These are phyloP conservation scores for Drosophila kokeensis DNA, from an alignment of 2,888 invertebrate species.

Conservation along the genomic window DNA sequence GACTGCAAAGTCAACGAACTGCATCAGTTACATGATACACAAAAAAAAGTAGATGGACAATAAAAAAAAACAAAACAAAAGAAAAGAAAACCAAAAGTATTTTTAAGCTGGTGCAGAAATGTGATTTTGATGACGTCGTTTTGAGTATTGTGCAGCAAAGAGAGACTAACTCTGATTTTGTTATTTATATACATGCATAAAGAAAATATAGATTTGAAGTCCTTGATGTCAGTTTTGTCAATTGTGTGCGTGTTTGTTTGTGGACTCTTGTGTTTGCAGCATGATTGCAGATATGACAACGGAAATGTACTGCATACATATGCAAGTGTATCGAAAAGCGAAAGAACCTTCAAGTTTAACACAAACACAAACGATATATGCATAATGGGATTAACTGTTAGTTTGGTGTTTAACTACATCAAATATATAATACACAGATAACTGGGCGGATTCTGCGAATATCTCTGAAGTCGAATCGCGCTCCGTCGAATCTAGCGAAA, in stretches of 20 bases:
- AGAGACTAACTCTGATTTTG: constrained; percentile 14
- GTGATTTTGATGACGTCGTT: constrained; percentile 50
- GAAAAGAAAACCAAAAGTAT: constrained; percentile 19
- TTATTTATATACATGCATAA: constrained; percentile 40
- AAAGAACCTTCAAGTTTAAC: constrained; percentile 31
- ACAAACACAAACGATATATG: constrained; percentile 25
- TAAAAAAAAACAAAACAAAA: not conserved
- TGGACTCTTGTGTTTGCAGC: constrained; percentile 17
- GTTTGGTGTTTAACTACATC: not conserved
- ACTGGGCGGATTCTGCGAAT: not conserved
- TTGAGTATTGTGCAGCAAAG: constrained; percentile 28
- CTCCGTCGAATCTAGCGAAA: too few relatives aligned
- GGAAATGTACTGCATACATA: constrained; percentile 39
- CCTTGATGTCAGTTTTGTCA: constrained; percentile 25
- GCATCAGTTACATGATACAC: constrained; percentile 41
- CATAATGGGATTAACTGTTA: constrained; percentile 8
- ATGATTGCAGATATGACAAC: constrained; percentile 22
- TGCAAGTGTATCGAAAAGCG: not conserved
- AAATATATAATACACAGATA: not conserved
- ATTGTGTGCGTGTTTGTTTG: constrained; percentile 2
- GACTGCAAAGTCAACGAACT: constrained; percentile 55
- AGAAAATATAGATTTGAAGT: constrained; percentile 28
- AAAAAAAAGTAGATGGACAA: constrained; percentile 6
- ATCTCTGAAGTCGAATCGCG: not conserved
- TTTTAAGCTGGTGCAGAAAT: constrained; percentile 43